Base-by-base conservation (phyloP, 2,113 vertebrate genomes). In the Indicator indicator region DNA sequence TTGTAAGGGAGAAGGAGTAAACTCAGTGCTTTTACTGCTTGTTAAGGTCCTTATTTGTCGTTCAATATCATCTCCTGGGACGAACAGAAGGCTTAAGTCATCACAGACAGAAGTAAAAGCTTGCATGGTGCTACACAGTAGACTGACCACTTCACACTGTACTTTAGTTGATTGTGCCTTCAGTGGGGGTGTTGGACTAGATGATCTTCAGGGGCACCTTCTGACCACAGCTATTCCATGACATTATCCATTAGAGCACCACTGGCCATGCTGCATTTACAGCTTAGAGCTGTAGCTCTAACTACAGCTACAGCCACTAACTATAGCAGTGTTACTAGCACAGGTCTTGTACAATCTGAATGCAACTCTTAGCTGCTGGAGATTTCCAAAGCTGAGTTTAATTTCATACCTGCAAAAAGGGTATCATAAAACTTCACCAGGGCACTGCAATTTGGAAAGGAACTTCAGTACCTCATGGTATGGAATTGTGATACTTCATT, bases 211-310 rank as follows among this genome's bases (percentile, higher is more conserved):
- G 27, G 10, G 20, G 48, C 30, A 33, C 30, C 46, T 52, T 36
- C 48, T 26, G 16, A 54, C 30, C 36, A 17, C 58, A 14, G 3
- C 12, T 20, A 2, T 38, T n/a, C 15, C 1, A 14, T 8, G 5
- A 17, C 10, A 13, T 10, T 12, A 30, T 26, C 12, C 3, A 2
- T 30, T 3, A 62, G 14, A 36, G 77, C 28, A 7, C 18, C 67
- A 4, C 16, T 13, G 28, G 11, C 65, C 11, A 1, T 8, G 2
- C 12, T 4, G 1, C 6, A 9, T 1, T 2, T 15, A 14, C 1
- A 21, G 46, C 8, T 23, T 40, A 0, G 5, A 59, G 12, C 59
- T 7, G 17, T 6, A 5, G 16, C 12, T 17, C 16, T 58, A 12
- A 12, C n/a, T 7, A 12, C 3, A 32, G 46, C 8, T 16, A 16